phyloP scores from a whole-genome alignment of 1,140 invertebrate species.

The Drosophila insularis region DNA sequence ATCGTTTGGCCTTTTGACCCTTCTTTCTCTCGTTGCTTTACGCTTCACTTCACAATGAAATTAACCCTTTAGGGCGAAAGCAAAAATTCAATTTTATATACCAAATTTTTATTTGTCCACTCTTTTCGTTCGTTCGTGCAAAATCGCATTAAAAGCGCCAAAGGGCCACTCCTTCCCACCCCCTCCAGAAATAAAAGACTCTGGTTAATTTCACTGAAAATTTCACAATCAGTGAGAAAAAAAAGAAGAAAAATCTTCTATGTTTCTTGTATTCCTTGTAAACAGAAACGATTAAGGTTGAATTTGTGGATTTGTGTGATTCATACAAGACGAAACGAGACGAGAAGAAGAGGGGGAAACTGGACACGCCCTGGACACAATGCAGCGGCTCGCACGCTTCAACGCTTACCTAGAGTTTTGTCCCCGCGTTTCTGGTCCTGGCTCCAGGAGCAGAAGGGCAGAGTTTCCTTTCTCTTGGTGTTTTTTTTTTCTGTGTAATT shows the following conservation, averaged over 20 bases:
- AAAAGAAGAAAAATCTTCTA: background rate
- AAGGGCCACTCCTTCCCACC: background rate
- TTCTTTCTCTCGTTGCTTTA: constrained; percentile 24
- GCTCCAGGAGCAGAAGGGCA: background rate
- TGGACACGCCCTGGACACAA: constrained; percentile 41
- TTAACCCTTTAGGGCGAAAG: constrained; percentile 60
- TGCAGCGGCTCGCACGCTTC: constrained; percentile 39
- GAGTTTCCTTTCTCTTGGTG: background rate
- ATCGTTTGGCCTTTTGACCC: constrained; percentile 52
- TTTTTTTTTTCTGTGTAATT: constrained; percentile 33
- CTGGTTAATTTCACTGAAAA: background rate
- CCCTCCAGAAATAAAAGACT: background rate
- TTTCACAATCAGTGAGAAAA: background rate
- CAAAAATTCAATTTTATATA: constrained; percentile 80
- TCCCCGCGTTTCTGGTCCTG: background rate
- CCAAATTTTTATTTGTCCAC: constrained; percentile 72
- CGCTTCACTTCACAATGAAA: constrained; percentile 52
- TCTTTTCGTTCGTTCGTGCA: constrained; percentile 48
- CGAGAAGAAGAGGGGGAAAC: constrained; percentile 13
- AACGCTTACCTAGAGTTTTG: constrained; percentile 23
- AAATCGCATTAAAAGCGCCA: constrained; percentile 7
- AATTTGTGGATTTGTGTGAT: constrained; percentile 3
- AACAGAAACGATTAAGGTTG: constrained; percentile 1
- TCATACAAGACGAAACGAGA: background rate
- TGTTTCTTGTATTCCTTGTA: background rate